phyloP scores from a whole-genome alignment of 2,797 vertebrate species.

The Bradypodion pumilum region DNA sequence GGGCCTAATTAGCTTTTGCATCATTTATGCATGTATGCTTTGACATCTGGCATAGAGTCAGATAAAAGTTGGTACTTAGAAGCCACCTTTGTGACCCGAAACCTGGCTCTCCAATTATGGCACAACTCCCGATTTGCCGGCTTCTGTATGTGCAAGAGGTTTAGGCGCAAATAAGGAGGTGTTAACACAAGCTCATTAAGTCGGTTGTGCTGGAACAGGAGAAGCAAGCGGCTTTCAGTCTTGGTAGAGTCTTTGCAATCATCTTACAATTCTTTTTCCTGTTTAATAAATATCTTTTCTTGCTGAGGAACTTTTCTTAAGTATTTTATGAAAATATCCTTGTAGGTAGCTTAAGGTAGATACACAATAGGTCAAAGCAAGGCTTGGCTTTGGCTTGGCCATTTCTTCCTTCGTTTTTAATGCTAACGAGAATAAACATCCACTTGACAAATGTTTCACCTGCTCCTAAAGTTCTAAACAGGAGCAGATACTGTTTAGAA shows the following conservation, averaged over 20 bases:
- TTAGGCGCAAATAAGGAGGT: slow-evolving; percentile 74
- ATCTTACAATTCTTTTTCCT: slow-evolving; percentile 36
- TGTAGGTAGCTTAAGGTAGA: background rate
- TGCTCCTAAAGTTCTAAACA: background rate
- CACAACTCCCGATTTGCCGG: slow-evolving; percentile 70
- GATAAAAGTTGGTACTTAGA: slow-evolving; percentile 74
- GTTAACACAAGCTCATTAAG: slow-evolving; percentile 68
- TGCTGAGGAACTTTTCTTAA: background rate
- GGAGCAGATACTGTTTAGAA: too few relatives aligned
- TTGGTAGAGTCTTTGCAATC: slow-evolving; percentile 44
- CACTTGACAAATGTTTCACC: background rate
- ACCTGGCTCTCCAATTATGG: slow-evolving; percentile 72
- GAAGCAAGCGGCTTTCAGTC: slow-evolving; percentile 50
- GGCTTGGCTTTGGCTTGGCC: background rate
- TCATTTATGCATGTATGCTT: slow-evolving; percentile 77
- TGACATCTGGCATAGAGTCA: slow-evolving; percentile 75
- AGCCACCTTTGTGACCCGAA: slow-evolving; percentile 73
- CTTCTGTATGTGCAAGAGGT: slow-evolving; percentile 66
- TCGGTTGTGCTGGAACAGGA: slow-evolving; percentile 50
- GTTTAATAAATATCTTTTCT: background rate
- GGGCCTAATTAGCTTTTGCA: slow-evolving; percentile 76
- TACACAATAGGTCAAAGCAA: background rate
- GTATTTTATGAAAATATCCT: background rate
- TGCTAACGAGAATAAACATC: background rate
- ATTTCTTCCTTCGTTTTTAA: background rate